These are phyloP conservation scores for Bombyx huttoni DNA, from an alignment of 2,888 invertebrate genomes.

Conservation along the genomic window DNA sequence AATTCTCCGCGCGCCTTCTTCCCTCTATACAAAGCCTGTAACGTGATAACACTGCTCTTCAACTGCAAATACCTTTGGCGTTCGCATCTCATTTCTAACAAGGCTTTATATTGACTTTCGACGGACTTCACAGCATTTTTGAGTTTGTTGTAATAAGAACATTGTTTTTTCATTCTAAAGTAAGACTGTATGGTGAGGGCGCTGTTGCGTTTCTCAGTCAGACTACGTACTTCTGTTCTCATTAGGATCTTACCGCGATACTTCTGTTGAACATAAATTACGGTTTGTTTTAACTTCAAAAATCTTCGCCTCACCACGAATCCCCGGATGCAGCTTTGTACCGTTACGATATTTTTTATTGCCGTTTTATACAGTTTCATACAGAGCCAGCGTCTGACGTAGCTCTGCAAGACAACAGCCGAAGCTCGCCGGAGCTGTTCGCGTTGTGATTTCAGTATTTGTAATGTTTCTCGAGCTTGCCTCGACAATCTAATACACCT, in stretches of 20 bases:
- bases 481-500: constrained; percentile 33
- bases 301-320: constrained; percentile 33
- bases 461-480: constrained; percentile 30
- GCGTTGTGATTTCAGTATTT: constrained; percentile 24
- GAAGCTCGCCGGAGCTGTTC: constrained; percentile 27
- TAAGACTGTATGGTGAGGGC: constrained; percentile 51
- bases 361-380: constrained; percentile 24
- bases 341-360: constrained; percentile 25
- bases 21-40: constrained; percentile 64
- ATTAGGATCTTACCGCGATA: constrained; percentile 48
- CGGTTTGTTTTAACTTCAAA: constrained; percentile 25
- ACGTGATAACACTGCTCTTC: constrained; percentile 31
- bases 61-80: constrained; percentile 31
- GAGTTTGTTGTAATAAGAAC: constrained; percentile 20
- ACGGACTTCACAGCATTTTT: constrained; percentile 31
- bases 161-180: constrained; percentile 40
- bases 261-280: constrained; percentile 37
- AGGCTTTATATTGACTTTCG: constrained; percentile 30
- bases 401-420: constrained; percentile 36
- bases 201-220: constrained; percentile 22
- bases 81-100: constrained; percentile 40
- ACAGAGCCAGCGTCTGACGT: constrained; percentile 42
- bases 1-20: constrained; percentile 47
- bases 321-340: constrained; percentile 36
- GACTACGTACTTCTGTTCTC: constrained; percentile 33